phyloP scores from a whole-genome alignment of 64 coral and sea anemone genomes.

The Dendrophyllia cribrosa region DNA sequence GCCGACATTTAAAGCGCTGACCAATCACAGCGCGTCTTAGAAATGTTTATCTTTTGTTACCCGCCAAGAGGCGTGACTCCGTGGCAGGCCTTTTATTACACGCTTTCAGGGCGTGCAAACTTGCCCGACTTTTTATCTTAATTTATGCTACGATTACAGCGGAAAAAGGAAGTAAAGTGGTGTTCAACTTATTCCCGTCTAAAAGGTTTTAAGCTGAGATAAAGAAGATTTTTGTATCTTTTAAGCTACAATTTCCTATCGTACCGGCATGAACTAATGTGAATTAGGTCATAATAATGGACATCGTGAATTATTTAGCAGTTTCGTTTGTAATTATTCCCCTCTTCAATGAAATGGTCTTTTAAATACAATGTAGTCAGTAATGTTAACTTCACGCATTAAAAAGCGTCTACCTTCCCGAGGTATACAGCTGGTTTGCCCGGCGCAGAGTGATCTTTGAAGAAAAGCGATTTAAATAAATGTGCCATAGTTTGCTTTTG shows the following conservation, averaged over 20 bases:
- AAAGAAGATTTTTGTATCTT: background rate
- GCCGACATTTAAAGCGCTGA: slow-evolving; percentile 68
- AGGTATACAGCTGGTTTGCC: too few species aligned
- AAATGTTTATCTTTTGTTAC: slow-evolving; percentile 83
- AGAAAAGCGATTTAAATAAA: background rate
- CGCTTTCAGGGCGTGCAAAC: slow-evolving; percentile 69
- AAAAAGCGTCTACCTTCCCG: background rate
- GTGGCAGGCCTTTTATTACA: slow-evolving; percentile 48
- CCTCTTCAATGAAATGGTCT: slow-evolving; percentile 18
- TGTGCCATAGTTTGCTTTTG: background rate
- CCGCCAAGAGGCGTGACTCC: slow-evolving; percentile 80
- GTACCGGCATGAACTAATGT: slow-evolving; percentile 43
- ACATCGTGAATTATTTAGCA: slow-evolving; percentile 27
- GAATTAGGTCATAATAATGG: slow-evolving; percentile 53
- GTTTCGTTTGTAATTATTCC: slow-evolving; percentile 9
- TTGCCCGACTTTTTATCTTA: background rate
- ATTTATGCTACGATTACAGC: background rate
- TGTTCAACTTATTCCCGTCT: background rate
- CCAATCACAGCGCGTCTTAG: slow-evolving; percentile 78
- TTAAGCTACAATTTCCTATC: background rate
- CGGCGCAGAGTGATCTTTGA: background rate
- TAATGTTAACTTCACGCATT: background rate
- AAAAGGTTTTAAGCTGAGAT: background rate
- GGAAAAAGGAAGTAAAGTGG: background rate
- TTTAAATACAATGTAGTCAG: background rate